Percentiles rank a stretch among this genome's conserved stretches.
Conservation (phyloP, 2,888 invertebrate species). For the Polydrusus cervinus region DNA sequence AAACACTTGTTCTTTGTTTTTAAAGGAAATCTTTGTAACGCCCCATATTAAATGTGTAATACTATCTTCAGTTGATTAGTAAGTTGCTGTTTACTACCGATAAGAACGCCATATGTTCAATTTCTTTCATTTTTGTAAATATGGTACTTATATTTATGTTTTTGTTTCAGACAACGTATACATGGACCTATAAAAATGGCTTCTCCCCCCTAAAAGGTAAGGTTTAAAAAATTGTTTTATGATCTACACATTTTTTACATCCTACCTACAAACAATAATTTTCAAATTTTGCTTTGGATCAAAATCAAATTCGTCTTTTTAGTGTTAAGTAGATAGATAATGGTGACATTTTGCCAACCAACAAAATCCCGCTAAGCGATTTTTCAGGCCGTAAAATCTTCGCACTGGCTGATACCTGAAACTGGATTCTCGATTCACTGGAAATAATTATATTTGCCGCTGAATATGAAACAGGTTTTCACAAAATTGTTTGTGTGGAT, state of each 20-base stretch:
- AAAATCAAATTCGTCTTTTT: neutral
- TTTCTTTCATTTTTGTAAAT: neutral
- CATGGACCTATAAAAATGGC: constrained; percentile 55
- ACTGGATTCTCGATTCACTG: too few species aligned
- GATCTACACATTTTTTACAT: too few species aligned
- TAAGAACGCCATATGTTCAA: constrained; percentile 19
- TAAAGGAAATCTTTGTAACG: constrained; percentile 27
- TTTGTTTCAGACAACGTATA: constrained; percentile 52
- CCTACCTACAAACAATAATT: neutral
- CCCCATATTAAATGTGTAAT: constrained; percentile 39
- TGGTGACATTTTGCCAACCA: too few species aligned
- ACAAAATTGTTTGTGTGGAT: too few species aligned
- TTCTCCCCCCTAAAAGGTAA: constrained; percentile 49
- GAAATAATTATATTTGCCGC: too few species aligned
- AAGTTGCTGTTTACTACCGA: constrained; percentile 14
- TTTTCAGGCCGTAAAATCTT: too few species aligned
- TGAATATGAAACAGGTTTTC: too few species aligned
- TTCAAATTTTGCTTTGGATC: constrained; percentile 1
- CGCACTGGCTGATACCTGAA: too few species aligned
- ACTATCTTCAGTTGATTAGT: constrained; percentile 12
- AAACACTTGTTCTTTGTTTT: constrained; percentile 41
- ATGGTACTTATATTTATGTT: constrained; percentile 7
- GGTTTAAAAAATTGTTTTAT: constrained; percentile 2
- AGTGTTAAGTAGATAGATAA: too few species aligned
- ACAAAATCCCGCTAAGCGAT: too few species aligned